Conservation (phyloP, 1,140 invertebrate species). For the Cecropterus lyciades region DNA sequence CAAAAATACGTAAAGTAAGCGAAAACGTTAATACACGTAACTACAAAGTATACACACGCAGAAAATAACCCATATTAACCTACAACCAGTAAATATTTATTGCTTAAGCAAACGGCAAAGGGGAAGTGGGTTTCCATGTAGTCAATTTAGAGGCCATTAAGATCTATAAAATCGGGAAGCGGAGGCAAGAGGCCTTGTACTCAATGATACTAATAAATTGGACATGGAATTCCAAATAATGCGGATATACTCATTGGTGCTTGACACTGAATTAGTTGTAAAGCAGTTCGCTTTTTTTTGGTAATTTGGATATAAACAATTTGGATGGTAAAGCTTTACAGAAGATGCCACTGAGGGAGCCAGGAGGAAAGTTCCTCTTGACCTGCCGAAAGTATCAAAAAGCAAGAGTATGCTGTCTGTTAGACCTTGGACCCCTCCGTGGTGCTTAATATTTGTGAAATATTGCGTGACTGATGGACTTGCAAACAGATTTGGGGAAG, state of each 20-base stretch:
- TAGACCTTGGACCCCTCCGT: no score
- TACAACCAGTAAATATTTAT: conserved; percentile 47
- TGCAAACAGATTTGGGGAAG: no score
- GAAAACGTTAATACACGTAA: neutral
- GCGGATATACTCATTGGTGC: neutral
- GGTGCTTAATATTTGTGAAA: no score
- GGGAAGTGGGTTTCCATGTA: conserved; percentile 51
- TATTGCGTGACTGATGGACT: no score
- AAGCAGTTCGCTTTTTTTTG: neutral
- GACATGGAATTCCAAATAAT: conserved; percentile 23
- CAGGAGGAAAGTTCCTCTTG: no score
- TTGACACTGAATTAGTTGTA: conserved; percentile 12
- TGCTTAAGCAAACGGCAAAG: conserved; percentile 43
- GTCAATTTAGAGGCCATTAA: conserved; percentile 51
- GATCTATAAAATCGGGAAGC: conserved; percentile 39
- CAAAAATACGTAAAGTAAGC: no score
- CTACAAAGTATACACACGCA: conserved; percentile 6
- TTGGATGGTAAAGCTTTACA: no score
- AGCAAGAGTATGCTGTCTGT: no score
- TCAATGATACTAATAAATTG: conserved; percentile 34
- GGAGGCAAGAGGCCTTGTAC: conserved; percentile 9
- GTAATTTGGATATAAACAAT: no score
- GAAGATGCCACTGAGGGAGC: no score
- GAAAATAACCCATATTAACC: conserved; percentile 32
- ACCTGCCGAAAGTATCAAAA: no score